Percentiles rank a stretch among this genome's conserved stretches.
Conservation (phyloP, 2,113 vertebrate species). For the Gopherus evgoodei region DNA sequence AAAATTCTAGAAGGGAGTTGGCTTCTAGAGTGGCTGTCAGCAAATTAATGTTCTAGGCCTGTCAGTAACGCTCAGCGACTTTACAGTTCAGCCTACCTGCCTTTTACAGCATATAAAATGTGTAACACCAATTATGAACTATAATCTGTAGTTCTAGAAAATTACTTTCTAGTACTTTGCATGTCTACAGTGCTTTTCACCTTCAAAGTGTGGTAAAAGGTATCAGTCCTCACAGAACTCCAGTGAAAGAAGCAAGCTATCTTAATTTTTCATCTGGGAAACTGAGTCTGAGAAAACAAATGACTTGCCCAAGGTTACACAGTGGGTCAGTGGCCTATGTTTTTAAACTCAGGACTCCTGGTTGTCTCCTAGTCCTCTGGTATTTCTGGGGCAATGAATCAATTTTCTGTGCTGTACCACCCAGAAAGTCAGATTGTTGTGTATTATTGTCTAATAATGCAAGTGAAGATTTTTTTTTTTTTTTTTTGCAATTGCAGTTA, state of each 20-base stretch:
- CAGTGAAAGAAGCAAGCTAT: rapidly evolving
- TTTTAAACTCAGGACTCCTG: background rate
- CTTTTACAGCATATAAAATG: background rate
- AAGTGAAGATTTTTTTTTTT: background rate
- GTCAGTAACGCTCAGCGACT: background rate
- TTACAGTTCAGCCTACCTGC: background rate
- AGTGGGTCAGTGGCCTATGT: background rate
- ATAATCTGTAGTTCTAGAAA: background rate
- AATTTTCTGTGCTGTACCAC: background rate
- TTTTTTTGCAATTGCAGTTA: background rate
- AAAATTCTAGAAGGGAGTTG: background rate
- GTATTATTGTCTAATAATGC: background rate
- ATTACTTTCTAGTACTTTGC: background rate
- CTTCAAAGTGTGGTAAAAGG: background rate
- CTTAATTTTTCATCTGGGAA: background rate
- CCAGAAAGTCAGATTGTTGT: background rate
- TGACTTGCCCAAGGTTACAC: background rate
- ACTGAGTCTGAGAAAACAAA: background rate
- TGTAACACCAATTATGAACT: background rate
- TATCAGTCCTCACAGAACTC: background rate
- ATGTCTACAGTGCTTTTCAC: background rate
- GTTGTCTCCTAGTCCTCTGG: background rate
- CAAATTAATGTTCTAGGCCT: background rate
- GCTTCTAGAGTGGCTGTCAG: background rate
- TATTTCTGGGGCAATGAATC: background rate